Percentiles rank a stretch among this genome's conserved stretches.
phyloP scores from a whole-genome alignment of 2,797 vertebrate species.

The Trachurus trachurus region DNA sequence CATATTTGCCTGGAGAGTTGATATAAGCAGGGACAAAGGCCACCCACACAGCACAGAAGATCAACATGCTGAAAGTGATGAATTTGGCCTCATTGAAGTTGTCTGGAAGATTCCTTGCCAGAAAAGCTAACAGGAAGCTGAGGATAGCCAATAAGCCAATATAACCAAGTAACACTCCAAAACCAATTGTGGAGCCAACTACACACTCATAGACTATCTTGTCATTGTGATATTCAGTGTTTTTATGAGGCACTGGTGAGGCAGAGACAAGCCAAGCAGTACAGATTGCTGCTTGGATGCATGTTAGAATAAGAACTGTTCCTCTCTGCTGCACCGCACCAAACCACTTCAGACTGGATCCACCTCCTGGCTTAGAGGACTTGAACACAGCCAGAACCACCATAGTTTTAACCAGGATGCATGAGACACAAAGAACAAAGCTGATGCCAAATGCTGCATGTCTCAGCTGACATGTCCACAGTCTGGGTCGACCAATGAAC shows the following conservation, averaged over 20 bases:
- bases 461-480: conserved; percentile 60
- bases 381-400: conserved; percentile 66
- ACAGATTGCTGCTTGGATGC: conserved; percentile 59
- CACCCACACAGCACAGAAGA: conserved; percentile 77
- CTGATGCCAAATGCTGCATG: conserved; percentile 63
- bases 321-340: conserved; percentile 74
- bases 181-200: conserved; percentile 70
- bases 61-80: conserved; percentile 78
- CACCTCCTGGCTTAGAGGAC: conserved; percentile 64
- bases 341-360: conserved; percentile 74
- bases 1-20: conserved; percentile 81
- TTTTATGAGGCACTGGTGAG: conserved; percentile 75
- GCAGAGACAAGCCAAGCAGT: conserved; percentile 66
- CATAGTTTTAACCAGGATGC: conserved; percentile 64
- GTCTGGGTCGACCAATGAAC: conserved; percentile 63
- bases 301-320: conserved; percentile 72
- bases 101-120: conserved; percentile 76
- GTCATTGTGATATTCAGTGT: conserved; percentile 68
- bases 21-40: conserved; percentile 76
- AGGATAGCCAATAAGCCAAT: conserved; percentile 71
- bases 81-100: conserved; percentile 77
- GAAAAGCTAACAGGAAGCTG: conserved; percentile 72
- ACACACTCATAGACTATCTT: conserved; percentile 78
- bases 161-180: conserved; percentile 68
- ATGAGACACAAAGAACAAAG: conserved; percentile 67